Base-by-base conservation (phyloP, 2,797 vertebrate species). In the Tamandua tetradactyla region DNA sequence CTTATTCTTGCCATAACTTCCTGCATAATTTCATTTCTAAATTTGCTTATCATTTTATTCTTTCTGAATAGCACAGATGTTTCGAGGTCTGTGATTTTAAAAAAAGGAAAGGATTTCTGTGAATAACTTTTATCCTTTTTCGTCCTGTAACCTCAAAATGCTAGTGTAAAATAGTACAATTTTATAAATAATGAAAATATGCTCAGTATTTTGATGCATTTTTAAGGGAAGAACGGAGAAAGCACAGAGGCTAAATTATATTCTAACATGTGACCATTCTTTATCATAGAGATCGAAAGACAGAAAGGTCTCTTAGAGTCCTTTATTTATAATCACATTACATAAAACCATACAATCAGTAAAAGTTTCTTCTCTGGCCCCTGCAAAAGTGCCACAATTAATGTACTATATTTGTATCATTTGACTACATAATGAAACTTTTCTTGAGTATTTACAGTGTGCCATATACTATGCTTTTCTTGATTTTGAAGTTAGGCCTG, bases 131-230 rank as follows among this genome's bases (percentile, higher is more conserved):
- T 72, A 49, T 66, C 37, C 35, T 13, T 69, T 78, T 69, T 55
- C 25, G 76, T 71, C 40, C n/a, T 89, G 17, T 79, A 86, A 81
- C 2, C 76, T 35, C 61, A 69, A 89, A 75, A 52, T 42, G 40
- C 84, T 91, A 57, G 32, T 52, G 93, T 69, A 83, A 79, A 89
- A 55, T 66, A 17, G 32, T 52, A 30, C 22, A 22, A 37, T 90
- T 87, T 92, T 23, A 22, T 68, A 93, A 91, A 80, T 75, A 47
- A 59, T 66, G 49, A 85, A 94, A 10, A 80, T 71, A 4, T 78
- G 7, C 15, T 94, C 30, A 72, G 27, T 66, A 35, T 83, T 93
- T 91, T 75, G 71, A 49, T 72, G 49, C 68, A 55, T 62, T 83
- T 93, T 76, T 64, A 55, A 82, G 55, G 22, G 30, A 23, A 44